Base-by-base conservation (phyloP, 2,113 vertebrate species). In the Myotis brandtii region DNA sequence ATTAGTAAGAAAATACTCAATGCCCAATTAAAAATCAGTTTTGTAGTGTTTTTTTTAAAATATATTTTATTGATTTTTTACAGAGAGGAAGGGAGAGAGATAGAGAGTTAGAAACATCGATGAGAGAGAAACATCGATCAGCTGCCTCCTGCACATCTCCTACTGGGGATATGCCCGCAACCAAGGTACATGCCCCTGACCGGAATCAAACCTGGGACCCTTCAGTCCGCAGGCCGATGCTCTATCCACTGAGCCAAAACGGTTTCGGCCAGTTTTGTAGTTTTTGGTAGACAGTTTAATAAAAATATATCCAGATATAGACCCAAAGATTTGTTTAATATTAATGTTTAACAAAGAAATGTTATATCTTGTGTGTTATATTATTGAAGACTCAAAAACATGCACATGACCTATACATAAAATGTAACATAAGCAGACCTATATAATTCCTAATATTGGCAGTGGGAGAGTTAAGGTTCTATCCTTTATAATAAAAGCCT, bases 291-390 rank as follows among this genome's bases (percentile, higher is more conserved):
- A 64, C 16, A 37, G 6, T 79, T 70, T 59, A 50, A 69, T 40
- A 67, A 69, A 48, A 84, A 79, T 70, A 70, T 25, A 50, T 13
- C 40, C 59, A 82, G 46, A 43, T 46, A 10, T 25, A 93, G 46
- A 73, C 11, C 13, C 75, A 81, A 75, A 67, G 14, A 56, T 46
- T 81, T 90, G 34, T 90, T 93, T 21, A 73, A 2, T 40, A 3
- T 90, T 81, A 59, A 46, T 56, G 75, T 14, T 73, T 94, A 82
- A 81, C 34, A 79, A 62, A 72, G 34, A 82, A 75, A 46, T 89
- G 32, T 50, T 23, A 17, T 67, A 59, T 64, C 40, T 86, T 10
- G 23, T 50, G 40, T 69, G 13, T 48, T 1, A 37, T 67, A 70
- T 85, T 76, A 54, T 64, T 92, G 52, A 82, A 73, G 43, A 80